phyloP scores from a whole-genome alignment of 2,888 invertebrate genomes.

The Nezara viridula region DNA sequence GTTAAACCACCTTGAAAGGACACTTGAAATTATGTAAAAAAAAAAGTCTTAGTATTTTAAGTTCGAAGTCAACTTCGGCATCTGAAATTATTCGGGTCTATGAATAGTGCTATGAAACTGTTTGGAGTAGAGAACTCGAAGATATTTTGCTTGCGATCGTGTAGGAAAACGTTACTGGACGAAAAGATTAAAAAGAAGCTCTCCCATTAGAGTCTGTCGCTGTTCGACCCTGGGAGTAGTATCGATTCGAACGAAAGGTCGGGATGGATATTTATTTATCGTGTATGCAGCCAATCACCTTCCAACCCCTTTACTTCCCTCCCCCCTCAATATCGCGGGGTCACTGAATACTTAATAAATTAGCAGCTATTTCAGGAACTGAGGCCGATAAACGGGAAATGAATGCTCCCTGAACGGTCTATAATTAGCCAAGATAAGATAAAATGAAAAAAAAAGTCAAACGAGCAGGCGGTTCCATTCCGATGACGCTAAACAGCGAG shows the following conservation, averaged over 20 bases:
- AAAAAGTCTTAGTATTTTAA: too few species aligned
- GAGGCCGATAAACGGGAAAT: not conserved
- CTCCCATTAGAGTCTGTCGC: not conserved
- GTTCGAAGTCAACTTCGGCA: too few species aligned
- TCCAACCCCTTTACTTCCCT: too few species aligned
- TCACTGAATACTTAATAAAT: conserved; percentile 22
- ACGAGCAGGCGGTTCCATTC: not conserved
- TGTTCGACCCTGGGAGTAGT: not conserved
- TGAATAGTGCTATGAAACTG: too few species aligned
- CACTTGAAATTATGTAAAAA: too few species aligned
- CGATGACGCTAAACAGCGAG: not conserved
- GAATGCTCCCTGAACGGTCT: not conserved
- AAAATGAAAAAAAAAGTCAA: not conserved
- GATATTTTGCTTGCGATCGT: too few species aligned
- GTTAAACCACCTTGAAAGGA: too few species aligned
- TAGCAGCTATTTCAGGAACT: not conserved
- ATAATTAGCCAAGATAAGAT: conserved; percentile 4
- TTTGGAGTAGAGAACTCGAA: too few species aligned
- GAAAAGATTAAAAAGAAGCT: too few species aligned
- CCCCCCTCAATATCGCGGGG: too few species aligned
- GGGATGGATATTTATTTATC: not conserved
- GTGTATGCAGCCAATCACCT: not conserved
- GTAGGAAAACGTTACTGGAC: too few species aligned
- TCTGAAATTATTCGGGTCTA: too few species aligned
- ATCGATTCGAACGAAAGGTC: not conserved